Percentiles rank a stretch among this genome's conserved stretches.
phyloP scores from a whole-genome alignment of 2,888 invertebrate genomes.

The Sarcophaga rosellei region DNA sequence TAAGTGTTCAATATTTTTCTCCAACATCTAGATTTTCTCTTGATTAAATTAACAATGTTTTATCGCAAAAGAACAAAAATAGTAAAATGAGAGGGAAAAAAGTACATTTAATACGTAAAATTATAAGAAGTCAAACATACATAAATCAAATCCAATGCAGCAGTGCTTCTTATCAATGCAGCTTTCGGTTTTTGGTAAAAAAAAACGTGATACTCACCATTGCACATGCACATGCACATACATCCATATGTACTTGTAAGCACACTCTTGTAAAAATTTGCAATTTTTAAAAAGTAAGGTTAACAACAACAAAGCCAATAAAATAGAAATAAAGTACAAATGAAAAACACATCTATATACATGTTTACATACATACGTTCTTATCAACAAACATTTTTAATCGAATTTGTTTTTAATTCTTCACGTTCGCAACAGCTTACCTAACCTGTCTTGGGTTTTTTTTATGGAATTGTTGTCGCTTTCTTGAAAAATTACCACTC shows the following conservation, averaged over 20 bases:
- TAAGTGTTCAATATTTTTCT: no score
- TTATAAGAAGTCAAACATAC: constrained; percentile 16
- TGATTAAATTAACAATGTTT: constrained; percentile 38
- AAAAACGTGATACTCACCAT: not conserved
- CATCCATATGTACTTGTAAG: not conserved
- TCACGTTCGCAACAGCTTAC: no score
- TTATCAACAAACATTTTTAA: no score
- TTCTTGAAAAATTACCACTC: no score
- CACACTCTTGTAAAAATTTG: not conserved
- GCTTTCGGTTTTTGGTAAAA: not conserved
- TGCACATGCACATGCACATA: not conserved
- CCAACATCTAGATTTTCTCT: constrained; percentile 15
- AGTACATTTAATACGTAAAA: constrained; percentile 3
- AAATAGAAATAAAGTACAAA: constrained; percentile 12
- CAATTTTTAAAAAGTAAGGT: constrained; percentile 32
- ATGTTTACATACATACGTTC: not conserved
- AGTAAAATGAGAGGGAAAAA: not conserved
- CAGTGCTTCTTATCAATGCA: not conserved
- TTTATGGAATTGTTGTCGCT: no score
- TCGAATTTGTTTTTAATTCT: no score
- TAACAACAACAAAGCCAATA: constrained; percentile 24
- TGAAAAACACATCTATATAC: constrained; percentile 36
- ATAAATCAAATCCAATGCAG: constrained; percentile 32
- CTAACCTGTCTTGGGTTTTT: no score
- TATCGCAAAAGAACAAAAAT: not conserved